Evolutionary conservation across 2,888 invertebrate genomes (phyloP).

Genomic region (Drosophila neoperkinsi): DNA sequence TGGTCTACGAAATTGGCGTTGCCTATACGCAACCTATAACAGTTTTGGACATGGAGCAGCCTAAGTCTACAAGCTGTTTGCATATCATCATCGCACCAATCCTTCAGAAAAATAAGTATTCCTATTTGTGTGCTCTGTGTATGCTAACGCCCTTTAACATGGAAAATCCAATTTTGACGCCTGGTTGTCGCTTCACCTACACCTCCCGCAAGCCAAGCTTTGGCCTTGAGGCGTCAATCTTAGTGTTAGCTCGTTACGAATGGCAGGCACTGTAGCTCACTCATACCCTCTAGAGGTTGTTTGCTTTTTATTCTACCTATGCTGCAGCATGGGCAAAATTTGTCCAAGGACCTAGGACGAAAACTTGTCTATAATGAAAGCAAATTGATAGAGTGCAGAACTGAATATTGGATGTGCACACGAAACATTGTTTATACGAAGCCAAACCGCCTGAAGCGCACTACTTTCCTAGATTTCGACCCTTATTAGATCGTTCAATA

Average conservation of each 20-base stretch:
- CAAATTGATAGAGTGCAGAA: slow-evolving; percentile 11
- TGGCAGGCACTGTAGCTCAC: slow-evolving; percentile 26
- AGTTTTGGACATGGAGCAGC: slow-evolving; percentile 28
- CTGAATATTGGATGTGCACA: slow-evolving; percentile 1
- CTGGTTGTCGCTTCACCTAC: slow-evolving; percentile 1
- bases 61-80: slow-evolving; percentile 59
- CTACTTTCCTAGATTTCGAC: not conserved
- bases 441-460: not conserved
- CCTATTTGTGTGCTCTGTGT: slow-evolving; percentile 48
- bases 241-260: slow-evolving; percentile 34
- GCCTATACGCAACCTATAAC: slow-evolving; percentile 3
- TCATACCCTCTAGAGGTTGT: slow-evolving; percentile 26
- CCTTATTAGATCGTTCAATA: not conserved
- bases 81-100: slow-evolving; percentile 54
- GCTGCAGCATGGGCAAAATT: slow-evolving; percentile 24
- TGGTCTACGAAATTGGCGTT: slow-evolving; percentile 14
- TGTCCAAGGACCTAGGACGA: not conserved
- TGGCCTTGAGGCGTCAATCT: slow-evolving; percentile 34
- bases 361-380: slow-evolving; percentile 5
- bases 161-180: slow-evolving; percentile 75
- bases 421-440: not conserved
- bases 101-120: slow-evolving; percentile 14
- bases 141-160: slow-evolving; percentile 67
- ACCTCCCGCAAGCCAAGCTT: not conserved
- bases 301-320: slow-evolving; percentile 29